Percentiles rank a stretch among this genome's conserved stretches.
phyloP scores from a whole-genome alignment of 2,797 vertebrate genomes.

The Muscicapa striata region DNA sequence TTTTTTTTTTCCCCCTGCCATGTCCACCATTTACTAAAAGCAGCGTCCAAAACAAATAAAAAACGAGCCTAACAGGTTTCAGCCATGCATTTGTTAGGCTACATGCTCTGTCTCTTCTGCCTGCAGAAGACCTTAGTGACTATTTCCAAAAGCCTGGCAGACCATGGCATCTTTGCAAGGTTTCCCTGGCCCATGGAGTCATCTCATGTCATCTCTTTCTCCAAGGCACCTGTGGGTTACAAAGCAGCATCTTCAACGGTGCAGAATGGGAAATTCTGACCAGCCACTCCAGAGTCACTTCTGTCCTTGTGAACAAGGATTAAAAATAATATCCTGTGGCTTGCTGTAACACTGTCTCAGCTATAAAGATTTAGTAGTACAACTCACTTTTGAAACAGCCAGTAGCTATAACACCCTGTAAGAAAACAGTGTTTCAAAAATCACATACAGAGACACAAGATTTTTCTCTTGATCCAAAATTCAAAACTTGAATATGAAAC shows the following conservation, averaged over 20 bases:
- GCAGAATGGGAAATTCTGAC: background rate
- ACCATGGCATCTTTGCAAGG: background rate
- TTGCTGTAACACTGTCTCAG: background rate
- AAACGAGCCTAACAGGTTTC: background rate
- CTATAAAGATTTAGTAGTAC: background rate
- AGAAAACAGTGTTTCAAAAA: background rate
- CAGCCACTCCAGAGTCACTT: background rate
- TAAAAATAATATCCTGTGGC: background rate
- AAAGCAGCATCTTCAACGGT: background rate
- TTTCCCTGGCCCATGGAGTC: background rate
- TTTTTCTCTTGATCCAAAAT: background rate
- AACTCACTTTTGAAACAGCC: background rate
- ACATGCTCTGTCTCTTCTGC: background rate
- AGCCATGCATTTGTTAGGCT: background rate
- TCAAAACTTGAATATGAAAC: background rate
- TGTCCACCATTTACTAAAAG: background rate
- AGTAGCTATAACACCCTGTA: background rate
- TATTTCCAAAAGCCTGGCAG: background rate
- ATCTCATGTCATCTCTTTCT: background rate
- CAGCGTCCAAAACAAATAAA: background rate
- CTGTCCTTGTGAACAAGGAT: background rate
- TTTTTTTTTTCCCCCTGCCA: background rate
- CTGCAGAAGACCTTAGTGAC: background rate
- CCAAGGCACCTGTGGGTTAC: background rate
- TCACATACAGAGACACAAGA: background rate